These are phyloP conservation scores for Cisticola juncidis DNA, from an alignment of 2,113 vertebrate species.

Conservation along the genomic window DNA sequence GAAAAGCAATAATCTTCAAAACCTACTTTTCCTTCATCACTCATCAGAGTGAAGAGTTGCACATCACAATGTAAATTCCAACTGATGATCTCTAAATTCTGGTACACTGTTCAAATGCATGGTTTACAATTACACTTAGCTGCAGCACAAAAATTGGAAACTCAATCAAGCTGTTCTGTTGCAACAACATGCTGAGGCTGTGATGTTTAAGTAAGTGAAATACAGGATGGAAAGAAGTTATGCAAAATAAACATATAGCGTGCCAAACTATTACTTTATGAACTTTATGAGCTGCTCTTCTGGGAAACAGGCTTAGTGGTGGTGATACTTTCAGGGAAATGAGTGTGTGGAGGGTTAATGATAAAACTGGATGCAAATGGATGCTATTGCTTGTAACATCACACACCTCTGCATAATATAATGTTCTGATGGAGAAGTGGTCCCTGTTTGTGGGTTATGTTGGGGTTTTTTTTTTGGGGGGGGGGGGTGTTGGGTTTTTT, in stretches of 20 bases:
- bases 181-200: background rate
- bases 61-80: background rate
- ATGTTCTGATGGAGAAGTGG: background rate
- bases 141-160: background rate
- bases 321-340: background rate
- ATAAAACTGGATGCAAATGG: background rate
- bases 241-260: background rate
- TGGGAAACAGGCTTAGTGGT: background rate
- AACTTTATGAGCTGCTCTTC: background rate
- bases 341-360: background rate
- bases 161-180: background rate
- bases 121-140: background rate
- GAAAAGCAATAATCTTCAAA: background rate
- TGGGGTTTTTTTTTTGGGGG: background rate
- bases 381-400: background rate
- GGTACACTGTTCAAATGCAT: background rate
- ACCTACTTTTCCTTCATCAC: background rate
- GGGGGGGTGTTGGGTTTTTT: no score
- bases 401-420: background rate
- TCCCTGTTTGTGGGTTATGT: background rate
- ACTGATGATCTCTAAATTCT: background rate
- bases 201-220: background rate
- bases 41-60: background rate
- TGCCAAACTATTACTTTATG: background rate
- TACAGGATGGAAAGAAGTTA: background rate